Conservation (phyloP, 2,113 vertebrate species). For the Odontophorus gujanensis region DNA sequence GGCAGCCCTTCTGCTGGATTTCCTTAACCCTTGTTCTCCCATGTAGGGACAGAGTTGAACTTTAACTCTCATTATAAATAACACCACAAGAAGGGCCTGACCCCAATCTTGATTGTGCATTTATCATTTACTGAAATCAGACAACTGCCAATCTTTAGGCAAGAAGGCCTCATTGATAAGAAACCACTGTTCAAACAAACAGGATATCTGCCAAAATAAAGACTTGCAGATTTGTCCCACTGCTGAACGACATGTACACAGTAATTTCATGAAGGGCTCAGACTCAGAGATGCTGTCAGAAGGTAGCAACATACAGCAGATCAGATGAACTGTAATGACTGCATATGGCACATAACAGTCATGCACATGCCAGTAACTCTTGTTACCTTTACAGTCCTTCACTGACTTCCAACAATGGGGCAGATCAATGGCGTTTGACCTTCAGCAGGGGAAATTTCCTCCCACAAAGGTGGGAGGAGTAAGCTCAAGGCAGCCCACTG, state of each 20-base stretch:
- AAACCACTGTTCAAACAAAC: background rate
- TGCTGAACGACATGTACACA: background rate
- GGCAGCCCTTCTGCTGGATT: background rate
- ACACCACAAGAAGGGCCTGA: background rate
- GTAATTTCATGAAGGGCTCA: background rate
- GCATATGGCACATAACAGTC: background rate
- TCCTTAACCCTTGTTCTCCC: background rate
- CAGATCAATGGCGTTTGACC: background rate
- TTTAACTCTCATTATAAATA: background rate
- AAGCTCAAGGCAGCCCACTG: background rate
- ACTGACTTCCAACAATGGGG: background rate
- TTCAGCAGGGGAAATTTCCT: background rate
- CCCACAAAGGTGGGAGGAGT: slow-evolving; percentile 3
- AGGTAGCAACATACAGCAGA: background rate
- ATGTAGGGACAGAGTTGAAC: background rate
- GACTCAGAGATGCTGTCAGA: background rate
- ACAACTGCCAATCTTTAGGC: background rate
- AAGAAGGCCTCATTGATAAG: background rate
- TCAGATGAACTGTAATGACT: background rate
- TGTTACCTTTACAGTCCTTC: background rate
- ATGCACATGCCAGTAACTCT: background rate
- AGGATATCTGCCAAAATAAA: background rate
- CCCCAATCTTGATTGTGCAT: background rate
- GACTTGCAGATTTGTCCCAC: background rate
- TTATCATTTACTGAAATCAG: background rate